Conservation (phyloP, 2,888 invertebrate genomes). For the Leucoma salicis region DNA sequence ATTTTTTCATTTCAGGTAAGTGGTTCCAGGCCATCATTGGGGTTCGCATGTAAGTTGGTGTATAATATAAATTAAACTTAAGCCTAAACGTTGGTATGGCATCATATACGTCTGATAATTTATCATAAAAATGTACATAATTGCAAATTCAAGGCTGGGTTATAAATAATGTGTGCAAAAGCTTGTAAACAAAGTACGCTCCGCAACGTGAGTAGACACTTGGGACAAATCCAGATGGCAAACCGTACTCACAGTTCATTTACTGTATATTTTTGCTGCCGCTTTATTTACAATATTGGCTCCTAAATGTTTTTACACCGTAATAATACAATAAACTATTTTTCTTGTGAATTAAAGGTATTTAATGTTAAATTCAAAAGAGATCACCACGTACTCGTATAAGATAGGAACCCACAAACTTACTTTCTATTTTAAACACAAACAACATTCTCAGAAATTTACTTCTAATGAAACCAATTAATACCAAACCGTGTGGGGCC, state of each 20-base stretch:
- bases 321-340: not conserved
- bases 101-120: constrained; percentile 13
- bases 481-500: no score
- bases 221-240: constrained; percentile 51
- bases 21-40: not conserved
- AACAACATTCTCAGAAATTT: no score
- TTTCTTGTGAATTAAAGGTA: no score
- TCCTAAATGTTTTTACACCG: not conserved
- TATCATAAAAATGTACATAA: constrained; percentile 35
- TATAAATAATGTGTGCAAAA: constrained; percentile 58
- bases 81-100: not conserved
- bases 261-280: constrained; percentile 31
- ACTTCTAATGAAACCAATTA: no score
- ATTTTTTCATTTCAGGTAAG: constrained; percentile 33
- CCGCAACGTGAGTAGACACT: constrained; percentile 48
- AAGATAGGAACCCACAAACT: no score
- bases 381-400: no score
- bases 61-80: not conserved
- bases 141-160: constrained; percentile 44
- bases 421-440: no score
- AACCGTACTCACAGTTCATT: constrained; percentile 41
- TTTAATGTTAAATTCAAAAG: no score
- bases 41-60: constrained; percentile 16
- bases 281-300: not conserved
- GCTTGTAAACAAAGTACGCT: constrained; percentile 44